Evolutionary conservation across 2,888 invertebrate species (phyloP).

Genomic region (Torymus aiolomorphi): DNA sequence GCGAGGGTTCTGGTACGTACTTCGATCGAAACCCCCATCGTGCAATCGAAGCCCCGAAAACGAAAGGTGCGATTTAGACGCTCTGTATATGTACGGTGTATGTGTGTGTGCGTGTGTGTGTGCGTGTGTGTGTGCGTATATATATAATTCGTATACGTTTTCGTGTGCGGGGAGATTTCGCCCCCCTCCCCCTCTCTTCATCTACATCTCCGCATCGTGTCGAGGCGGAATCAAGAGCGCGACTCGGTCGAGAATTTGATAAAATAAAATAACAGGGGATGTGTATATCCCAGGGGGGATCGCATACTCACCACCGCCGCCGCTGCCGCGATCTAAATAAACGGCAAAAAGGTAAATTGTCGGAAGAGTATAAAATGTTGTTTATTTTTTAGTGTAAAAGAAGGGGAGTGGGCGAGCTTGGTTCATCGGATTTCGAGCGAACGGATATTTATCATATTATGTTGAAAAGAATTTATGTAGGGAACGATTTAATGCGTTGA

Average conservation of each 20-base stretch:
- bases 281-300: too few species aligned
- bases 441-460: too few species aligned
- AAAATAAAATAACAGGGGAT: conserved; percentile 23
- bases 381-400: too few species aligned
- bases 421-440: too few species aligned
- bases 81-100: conserved; percentile 12
- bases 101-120: background rate
- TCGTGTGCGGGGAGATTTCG: too few species aligned
- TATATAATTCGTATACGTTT: background rate
- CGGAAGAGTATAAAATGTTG: too few species aligned
- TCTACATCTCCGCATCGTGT: conserved; percentile 18
- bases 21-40: conserved; percentile 44
- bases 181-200: conserved; percentile 7
- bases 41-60: conserved; percentile 55
- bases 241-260: conserved; percentile 7
- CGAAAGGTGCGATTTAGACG: conserved; percentile 59
- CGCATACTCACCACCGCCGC: too few species aligned
- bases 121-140: background rate
- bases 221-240: conserved; percentile 14
- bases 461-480: too few species aligned
- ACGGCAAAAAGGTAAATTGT: too few species aligned
- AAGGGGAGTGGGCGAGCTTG: too few species aligned
- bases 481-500: too few species aligned
- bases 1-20: conserved; percentile 28
- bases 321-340: too few species aligned